These are phyloP conservation scores for Delphinus delphis DNA, from an alignment of 2,113 vertebrate species.

Conservation along the genomic window DNA sequence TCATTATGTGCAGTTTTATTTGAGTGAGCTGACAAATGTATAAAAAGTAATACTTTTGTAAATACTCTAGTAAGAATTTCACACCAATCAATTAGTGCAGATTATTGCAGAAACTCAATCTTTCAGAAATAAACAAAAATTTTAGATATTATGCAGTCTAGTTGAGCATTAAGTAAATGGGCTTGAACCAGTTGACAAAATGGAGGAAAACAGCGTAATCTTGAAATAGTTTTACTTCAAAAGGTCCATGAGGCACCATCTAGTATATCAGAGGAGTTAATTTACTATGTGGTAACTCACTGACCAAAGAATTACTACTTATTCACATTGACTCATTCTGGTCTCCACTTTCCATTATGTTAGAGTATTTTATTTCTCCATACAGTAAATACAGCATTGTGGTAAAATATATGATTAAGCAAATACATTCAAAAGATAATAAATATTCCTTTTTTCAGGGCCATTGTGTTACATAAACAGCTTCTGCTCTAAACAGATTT, in stretches of 20 bases:
- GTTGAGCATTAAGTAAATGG: slow-evolving; percentile 39
- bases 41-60: slow-evolving; percentile 56
- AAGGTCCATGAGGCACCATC: neutral
- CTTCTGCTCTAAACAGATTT: too few species aligned
- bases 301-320: neutral
- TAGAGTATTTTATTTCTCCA: neutral
- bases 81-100: slow-evolving; percentile 79
- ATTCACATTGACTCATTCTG: neutral
- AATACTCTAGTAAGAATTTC: slow-evolving; percentile 26
- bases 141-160: neutral
- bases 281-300: neutral
- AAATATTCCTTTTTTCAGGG: neutral
- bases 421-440: slow-evolving; percentile 16
- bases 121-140: slow-evolving; percentile 16
- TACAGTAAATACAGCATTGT: neutral
- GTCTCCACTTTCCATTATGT: neutral
- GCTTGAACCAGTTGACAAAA: slow-evolving; percentile 34
- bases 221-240: slow-evolving; percentile 28
- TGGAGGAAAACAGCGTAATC: neutral
- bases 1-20: slow-evolving; percentile 75
- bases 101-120: slow-evolving; percentile 11
- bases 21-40: slow-evolving; percentile 58
- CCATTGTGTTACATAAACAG: neutral
- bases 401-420: neutral
- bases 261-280: neutral